Evolutionary conservation across 2,888 invertebrate species (phyloP), one percentile per base, ranked within the genome.

Genomic region (Macaria notata): DNA sequence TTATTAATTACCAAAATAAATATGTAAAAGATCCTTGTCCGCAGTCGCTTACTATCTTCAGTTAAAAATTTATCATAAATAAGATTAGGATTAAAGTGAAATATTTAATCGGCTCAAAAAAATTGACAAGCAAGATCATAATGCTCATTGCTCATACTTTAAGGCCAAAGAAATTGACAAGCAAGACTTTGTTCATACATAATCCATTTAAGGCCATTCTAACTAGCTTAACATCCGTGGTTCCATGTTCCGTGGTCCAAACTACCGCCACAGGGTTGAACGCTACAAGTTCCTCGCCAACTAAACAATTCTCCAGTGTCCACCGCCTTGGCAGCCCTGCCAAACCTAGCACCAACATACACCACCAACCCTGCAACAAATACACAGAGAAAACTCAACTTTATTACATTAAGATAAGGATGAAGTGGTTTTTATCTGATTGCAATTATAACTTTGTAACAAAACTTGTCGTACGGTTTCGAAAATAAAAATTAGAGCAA

Each of bases 271-370:
- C 59, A 61, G 66, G 61, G 57, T 52, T 60, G 74, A 71, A 71
- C 73, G 58, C 54, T 59, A 59, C 59, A 59, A 59, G 59, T 59
- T 54, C 58, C 73, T 69, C 68, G 79, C 84, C 83, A 84, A 81
- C 84, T 83, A 84, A 85, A 86, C 85, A 87, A 85, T 86, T 80
- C 86, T 79, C 85, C 62, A 77, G 82, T 79, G 86, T 82, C 83
- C 82, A 76, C 75, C 72, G 63, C 65, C 66, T 74, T 81, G 83
- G 84, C 83, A 81, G 63, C 73, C 72, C 70, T 79, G 85, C 85
- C 84, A 84, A 85, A 75, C 76, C 70, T 71, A 73, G 78, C 75
- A 78, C 79, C 79, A 77, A 61, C 49, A 49, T 31, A 46, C 49
- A 50, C 54, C 47, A 45, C 9, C 46, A 48, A 56, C 39, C 29